phyloP scores from a whole-genome alignment of 2,888 invertebrate species.

The Tyria jacobaeae region DNA sequence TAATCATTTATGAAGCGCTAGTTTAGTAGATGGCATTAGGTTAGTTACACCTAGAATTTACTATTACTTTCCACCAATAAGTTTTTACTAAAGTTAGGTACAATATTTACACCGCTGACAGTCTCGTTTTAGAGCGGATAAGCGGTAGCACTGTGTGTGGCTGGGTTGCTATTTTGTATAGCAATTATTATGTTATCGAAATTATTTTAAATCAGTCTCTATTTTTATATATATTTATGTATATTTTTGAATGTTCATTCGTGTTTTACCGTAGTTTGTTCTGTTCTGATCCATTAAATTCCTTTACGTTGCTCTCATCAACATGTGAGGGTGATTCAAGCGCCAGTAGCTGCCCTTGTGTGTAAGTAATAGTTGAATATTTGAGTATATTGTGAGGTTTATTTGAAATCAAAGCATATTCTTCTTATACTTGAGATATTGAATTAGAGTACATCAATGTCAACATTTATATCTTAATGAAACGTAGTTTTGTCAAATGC shows the following conservation, averaged over 20 bases:
- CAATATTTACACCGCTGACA: too few species aligned
- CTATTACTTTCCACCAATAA: too few species aligned
- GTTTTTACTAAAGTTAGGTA: too few species aligned
- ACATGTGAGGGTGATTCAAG: not conserved
- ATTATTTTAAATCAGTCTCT: not conserved
- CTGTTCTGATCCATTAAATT: not conserved
- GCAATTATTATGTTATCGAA: slow-evolving; percentile 1
- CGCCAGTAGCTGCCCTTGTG: slow-evolving; percentile 2
- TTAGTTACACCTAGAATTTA: too few species aligned
- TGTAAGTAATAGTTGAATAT: not conserved
- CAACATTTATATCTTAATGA: not conserved
- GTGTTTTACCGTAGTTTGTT: not conserved
- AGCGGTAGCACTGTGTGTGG: not conserved
- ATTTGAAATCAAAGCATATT: not conserved
- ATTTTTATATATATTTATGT: not conserved
- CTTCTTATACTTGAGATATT: not conserved
- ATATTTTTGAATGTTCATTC: too few species aligned
- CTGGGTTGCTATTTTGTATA: slow-evolving; percentile 5
- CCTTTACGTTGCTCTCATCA: not conserved
- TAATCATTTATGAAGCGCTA: too few species aligned
- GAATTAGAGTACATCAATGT: not conserved
- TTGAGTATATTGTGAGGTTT: not conserved
- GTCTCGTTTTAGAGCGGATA: not conserved
- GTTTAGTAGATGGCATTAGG: too few species aligned
- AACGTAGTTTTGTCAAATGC: not conserved